Evolutionary conservation across 1,140 invertebrate genomes (phyloP), one percentile per base, ranked within the genome.

Genomic region (Ganaspis sp.): DNA sequence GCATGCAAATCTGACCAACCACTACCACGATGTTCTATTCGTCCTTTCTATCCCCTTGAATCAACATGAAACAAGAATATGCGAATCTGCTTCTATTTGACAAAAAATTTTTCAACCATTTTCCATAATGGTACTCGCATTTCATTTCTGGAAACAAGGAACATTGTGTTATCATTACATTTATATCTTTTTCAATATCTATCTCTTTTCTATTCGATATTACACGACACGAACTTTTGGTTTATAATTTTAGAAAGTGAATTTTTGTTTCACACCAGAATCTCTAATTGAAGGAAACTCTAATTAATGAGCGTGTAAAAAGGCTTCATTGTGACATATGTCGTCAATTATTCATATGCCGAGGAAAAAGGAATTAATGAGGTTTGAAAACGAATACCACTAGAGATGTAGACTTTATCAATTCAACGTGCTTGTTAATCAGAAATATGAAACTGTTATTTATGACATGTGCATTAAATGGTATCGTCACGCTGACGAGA

Each of bases 1-100:
- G 85, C 87, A 91, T 91, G 88, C 87, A 90, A 90, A 90, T 90
- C 79, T 83, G 76, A 75, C 72, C 83, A 77, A 80, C 77, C 81
- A 82, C 82, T 73, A 70, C 72, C 69, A 82, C 78, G 75, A 82
- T 85, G 84, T 87, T 82, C 37, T 49, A 15, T 49, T 21, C 9
- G 17, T 26, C 17, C 11, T 54, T 58, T 74, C 58, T 70, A 58
- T 75, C 40, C 73, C 70, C 71, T 45, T 64, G 58, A 64, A 64
- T 64, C 26, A 64, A 29, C 23, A 64, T 64, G 23, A 29, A 29
- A n/a, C 58, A 64, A 64, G 58, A 64, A 64, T 64, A 64, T 26
- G 54, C 5, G 21, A 23, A 8, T 29, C 15, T 29, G 23, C 26
- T n/a, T 64, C 12, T 49, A 17, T 49, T 49, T 34, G 29, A 34